Base-by-base conservation (phyloP, 2,888 invertebrate genomes). In the Achlya flavicornis region DNA sequence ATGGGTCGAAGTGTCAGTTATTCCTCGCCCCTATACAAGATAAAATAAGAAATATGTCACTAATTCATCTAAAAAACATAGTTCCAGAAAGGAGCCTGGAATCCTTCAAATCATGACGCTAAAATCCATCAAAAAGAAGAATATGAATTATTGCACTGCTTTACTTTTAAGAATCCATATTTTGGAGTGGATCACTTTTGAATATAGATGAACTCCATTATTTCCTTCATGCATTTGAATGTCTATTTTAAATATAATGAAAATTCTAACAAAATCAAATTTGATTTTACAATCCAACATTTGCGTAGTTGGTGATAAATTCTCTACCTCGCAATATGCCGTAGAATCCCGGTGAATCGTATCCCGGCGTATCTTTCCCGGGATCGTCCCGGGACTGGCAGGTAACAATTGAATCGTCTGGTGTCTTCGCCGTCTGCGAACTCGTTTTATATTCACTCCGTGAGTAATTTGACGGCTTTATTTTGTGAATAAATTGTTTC, bases 391-490 rank as follows among this genome's bases (percentile, higher is more conserved):
- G 60, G 26, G 60, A 41, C 53, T 53, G 60, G 60, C 62, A 62
- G 62, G 62, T 62, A 62, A 62, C 62, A 41, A 62, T 33, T 57
- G 57, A 62, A 62, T 57, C 53, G 68, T 71, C 68, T 66, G 63
- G 67, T 68, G 41, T 65, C 74, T 72, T 67, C 66, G 46, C 46
- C 46, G 46, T 46, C 46, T 72, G 71, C 67, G 71, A 70, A 62
- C 74, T 67, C 67, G 63, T 61, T 68, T 71, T 76, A 67, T 66
- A 66, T 70, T 61, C 66, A 35, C 62, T 61, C 68, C 63, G 66
- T 66, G 69, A 68, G 65, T 72, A 70, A 76, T 75, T 71, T 74
- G 69, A 74, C 70, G 68, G 69, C 68, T 72, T 66, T 67, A 72
- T 75, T 68, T 65, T 63, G 63, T 64, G 68, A 70, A 60, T 69